Conservation (phyloP, 2,797 vertebrate genomes). For the Zalophus californianus region DNA sequence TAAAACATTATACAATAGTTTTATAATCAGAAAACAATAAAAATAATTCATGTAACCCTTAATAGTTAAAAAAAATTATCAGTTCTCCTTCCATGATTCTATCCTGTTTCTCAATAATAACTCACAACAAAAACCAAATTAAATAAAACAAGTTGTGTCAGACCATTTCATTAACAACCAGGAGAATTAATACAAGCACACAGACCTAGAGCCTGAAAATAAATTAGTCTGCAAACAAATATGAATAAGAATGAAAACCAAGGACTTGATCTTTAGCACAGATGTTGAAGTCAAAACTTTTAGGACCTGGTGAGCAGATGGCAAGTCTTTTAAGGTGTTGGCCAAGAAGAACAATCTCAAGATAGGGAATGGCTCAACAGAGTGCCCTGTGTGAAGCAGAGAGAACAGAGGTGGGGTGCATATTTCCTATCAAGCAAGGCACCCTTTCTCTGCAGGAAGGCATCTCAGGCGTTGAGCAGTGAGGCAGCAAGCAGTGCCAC, state of each 20-base stretch:
- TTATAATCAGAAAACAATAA: conserved; percentile 5
- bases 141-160: background rate
- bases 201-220: background rate
- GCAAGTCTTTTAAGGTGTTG: background rate
- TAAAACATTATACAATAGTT: background rate
- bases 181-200: background rate
- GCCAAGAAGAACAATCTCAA: background rate
- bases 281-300: background rate
- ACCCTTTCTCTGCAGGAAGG: background rate
- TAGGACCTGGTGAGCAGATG: background rate
- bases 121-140: background rate
- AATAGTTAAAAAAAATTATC: background rate
- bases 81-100: background rate
- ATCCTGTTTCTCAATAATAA: background rate
- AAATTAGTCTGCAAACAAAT: background rate
- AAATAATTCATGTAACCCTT: background rate
- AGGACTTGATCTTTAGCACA: background rate
- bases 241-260: background rate
- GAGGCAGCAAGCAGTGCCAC: background rate
- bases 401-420: background rate
- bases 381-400: background rate
- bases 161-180: background rate
- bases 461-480: background rate
- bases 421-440: background rate
- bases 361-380: background rate